A percentile compares a stretch with the other conserved stretches of the same genome.
phyloP scores from a whole-genome alignment of 2,888 invertebrate genomes.

The Idaea straminata region DNA sequence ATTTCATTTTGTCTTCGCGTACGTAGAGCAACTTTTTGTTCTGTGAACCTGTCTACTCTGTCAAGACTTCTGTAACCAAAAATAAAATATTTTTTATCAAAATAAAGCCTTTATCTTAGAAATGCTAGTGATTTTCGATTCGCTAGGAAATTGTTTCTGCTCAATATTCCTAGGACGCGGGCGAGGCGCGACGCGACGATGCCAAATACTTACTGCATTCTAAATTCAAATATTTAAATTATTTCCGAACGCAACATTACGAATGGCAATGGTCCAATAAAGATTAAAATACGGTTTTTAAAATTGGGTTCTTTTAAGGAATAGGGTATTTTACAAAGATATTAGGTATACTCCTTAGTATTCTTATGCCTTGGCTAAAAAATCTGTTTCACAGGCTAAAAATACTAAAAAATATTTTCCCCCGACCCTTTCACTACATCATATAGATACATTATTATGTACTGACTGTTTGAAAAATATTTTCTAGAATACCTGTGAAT shows the following conservation, averaged over 20 bases:
- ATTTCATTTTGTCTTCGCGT: not conserved
- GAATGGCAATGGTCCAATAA: not conserved
- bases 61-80: not conserved
- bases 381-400: too few species aligned
- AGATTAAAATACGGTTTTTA: not conserved
- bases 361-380: not conserved
- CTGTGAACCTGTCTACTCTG: not conserved
- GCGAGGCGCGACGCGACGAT: not conserved
- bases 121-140: not conserved
- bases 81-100: not conserved
- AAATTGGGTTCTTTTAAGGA: not conserved
- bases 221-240: constrained; percentile 1
- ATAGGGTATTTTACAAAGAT: too few species aligned
- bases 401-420: too few species aligned
- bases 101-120: not conserved
- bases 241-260: not conserved
- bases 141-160: not conserved
- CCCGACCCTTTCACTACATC: too few species aligned
- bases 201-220: constrained; percentile 1
- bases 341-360: not conserved
- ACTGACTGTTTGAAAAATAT: too few species aligned
- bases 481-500: too few species aligned
- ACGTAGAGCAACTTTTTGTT: not conserved
- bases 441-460: too few species aligned
- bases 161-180: not conserved